Evolutionary conservation across 2,113 vertebrate species (phyloP).

Genomic region (Elephas maximus): DNA sequence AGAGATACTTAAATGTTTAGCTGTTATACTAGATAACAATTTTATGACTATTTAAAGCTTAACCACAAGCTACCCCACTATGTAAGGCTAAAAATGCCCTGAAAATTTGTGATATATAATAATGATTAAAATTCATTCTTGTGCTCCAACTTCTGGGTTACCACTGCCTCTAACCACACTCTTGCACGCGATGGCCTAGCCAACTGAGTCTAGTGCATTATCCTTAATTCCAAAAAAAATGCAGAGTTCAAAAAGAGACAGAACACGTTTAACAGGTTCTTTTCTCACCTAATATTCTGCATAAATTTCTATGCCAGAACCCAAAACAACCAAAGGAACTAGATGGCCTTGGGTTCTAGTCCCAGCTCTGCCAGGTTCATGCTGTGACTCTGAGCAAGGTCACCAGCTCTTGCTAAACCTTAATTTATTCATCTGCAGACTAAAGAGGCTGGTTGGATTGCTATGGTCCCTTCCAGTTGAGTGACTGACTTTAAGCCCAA

Average conservation of each 20-base stretch:
- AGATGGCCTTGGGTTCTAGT: neutral
- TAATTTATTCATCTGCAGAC: neutral
- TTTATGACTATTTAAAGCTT: constrained; percentile 8
- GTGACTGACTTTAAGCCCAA: constrained; percentile 19
- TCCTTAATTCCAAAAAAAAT: constrained; percentile 58
- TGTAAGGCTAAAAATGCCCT: neutral
- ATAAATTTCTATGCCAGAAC: constrained; percentile 46
- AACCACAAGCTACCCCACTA: neutral
- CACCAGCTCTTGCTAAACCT: neutral
- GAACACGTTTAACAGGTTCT: neutral
- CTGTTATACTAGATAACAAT: neutral
- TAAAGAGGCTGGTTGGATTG: neutral
- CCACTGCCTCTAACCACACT: neutral
- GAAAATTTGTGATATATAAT: neutral
- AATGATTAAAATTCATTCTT: constrained; percentile 5
- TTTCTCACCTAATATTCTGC: neutral
- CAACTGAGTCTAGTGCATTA: neutral
- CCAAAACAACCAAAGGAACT: constrained; percentile 45
- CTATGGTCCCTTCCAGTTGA: neutral
- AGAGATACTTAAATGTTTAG: constrained; percentile 52
- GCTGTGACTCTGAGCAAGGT: neutral
- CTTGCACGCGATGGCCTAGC: neutral
- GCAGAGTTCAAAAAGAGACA: constrained; percentile 24
- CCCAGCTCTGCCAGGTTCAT: neutral
- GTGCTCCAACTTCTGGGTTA: neutral